Conservation (phyloP, 23 tunicate genomes). For the Pegea sp. region DNA sequence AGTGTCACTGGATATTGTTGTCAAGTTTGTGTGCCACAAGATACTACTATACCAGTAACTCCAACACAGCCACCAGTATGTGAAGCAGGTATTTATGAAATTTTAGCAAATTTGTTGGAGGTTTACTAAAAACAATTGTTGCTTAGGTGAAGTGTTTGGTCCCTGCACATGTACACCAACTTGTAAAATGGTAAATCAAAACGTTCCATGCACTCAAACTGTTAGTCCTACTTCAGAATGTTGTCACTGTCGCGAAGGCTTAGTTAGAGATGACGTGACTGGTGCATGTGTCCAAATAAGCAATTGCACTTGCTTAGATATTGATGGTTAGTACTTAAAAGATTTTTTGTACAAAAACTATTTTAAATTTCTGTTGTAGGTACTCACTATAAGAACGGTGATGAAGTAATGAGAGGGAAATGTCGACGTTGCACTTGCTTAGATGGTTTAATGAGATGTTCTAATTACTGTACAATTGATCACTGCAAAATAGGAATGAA, state of each 20-base stretch:
- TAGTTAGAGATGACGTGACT: conserved; percentile 49
- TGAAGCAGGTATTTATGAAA: conserved; percentile 18
- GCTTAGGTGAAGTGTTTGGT: conserved; percentile 60
- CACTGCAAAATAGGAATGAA: conserved; percentile 20
- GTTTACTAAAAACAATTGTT: too few relatives aligned
- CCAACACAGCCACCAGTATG: conserved; percentile 11
- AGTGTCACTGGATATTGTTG: conserved; percentile 54
- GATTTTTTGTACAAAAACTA: background rate
- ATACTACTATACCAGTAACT: conserved; percentile 25
- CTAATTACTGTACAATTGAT: conserved; percentile 27
- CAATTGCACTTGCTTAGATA: conserved; percentile 40
- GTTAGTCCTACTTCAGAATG: conserved; percentile 16
- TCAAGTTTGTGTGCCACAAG: conserved; percentile 41
- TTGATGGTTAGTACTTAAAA: conserved; percentile 27
- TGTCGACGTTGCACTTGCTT: conserved; percentile 48
- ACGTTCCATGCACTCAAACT: conserved; percentile 10
- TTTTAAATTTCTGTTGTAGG: conserved; percentile 8
- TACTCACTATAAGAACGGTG: conserved; percentile 2
- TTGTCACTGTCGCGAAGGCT: conserved; percentile 64
- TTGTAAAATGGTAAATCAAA: conserved; percentile 11
- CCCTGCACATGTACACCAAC: conserved; percentile 50
- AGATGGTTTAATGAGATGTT: conserved; percentile 27
- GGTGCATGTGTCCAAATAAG: conserved; percentile 50
- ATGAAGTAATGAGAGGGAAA: conserved; percentile 5
- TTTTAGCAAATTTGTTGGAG: too few relatives aligned